Base-by-base conservation (phyloP, 2,113 vertebrate genomes). In the Syngnathus scovelli region DNA sequence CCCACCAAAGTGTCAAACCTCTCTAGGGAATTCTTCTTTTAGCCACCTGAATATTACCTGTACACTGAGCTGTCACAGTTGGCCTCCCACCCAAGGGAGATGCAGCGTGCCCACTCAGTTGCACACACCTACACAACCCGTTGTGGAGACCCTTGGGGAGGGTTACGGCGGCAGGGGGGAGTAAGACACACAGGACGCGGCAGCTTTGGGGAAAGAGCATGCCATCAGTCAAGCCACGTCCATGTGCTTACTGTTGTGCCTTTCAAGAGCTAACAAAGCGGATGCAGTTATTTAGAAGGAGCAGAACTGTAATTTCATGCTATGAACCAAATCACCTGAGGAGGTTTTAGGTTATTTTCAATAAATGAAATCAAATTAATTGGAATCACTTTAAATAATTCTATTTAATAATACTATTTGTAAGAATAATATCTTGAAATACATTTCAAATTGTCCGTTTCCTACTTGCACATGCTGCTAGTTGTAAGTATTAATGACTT, bases 11-110 rank as follows among this genome's bases (percentile, higher is more conserved):
- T 46, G 37, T 36, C 59, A 70, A 64, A 78, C 69, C 61, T 81
- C 85, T 81, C 77, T 61, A 65, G 69, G 84, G 88, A 71, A 61
- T 48, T 73, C 74, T 80, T 41, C 76, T 76, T 75, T 78, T 56
- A 77, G 77, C 83, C 71, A 82, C 77, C 76, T 76, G 81, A 76
- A 75, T 83, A 76, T 83, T 88, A 88, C 87, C 83, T 87, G 81
- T 81, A 77, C 82, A 82, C 78, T 61, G 71, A 83, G 85, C 83
- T 90, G 83, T 86, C 85, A 85, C 77, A 82, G 70, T 76, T 61
- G 75, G 74, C 78, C 83, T 82, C 81, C 81, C 87, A 87, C 85
- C 74, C 70, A 44, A 64, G 60, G 79, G 68, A 82, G 80, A 86
- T 87, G 87, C 80, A 79, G 69, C 69, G 54, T 61, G 33, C 70